Evolutionary conservation across 2,888 invertebrate species (phyloP), one percentile per base, ranked within the genome.

Genomic region (Lasioglossum villosulum): DNA sequence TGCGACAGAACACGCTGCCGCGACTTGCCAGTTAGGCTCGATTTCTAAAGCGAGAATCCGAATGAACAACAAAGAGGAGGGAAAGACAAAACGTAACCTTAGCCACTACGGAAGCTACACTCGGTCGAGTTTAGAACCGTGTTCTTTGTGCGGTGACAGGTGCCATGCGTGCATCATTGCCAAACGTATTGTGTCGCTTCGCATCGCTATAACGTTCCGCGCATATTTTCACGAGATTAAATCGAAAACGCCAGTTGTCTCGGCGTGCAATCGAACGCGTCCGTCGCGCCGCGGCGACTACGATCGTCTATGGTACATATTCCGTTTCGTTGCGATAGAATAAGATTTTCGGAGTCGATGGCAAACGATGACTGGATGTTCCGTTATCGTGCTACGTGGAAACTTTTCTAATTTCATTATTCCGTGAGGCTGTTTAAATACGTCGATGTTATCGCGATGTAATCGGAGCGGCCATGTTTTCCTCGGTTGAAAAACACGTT

Each of bases 391-490:
- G 30, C 37, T 70, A 16, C 56, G 45, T 73, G 76, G 72, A 72
- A 68, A 70, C 45, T 88, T 87, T 79, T 80, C 23, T 79, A 77
- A 83, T 75, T 30, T 39, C 63, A 39, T 78, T 78, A 75, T 72
- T 83, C 66, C 75, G 75, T 37, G 75, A 72, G 56, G 45, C 74
- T 71, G 70, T 80, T 84, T 72, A 30, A 84, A 86, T 77, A 71
- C 45, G 74, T 70, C 37, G 75, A 77, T 77, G 84, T 78, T 78
- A 78, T 82, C 86, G 78, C 66, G 37, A 23, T 68, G 59, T 71
- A 84, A 78, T 80, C 75, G 37, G 52, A 16, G 70, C 86, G 80
- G 86, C 86, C 86, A 87, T 87, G 82, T 86, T 86, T 78, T 70
- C 30, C 72, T 37, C 73, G 63, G 10, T 68, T 73, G 79, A 83